Percentiles rank a stretch among this genome's conserved stretches.
phyloP scores from a whole-genome alignment of 2,888 invertebrate genomes.

The Aleiodes leptofemur region DNA sequence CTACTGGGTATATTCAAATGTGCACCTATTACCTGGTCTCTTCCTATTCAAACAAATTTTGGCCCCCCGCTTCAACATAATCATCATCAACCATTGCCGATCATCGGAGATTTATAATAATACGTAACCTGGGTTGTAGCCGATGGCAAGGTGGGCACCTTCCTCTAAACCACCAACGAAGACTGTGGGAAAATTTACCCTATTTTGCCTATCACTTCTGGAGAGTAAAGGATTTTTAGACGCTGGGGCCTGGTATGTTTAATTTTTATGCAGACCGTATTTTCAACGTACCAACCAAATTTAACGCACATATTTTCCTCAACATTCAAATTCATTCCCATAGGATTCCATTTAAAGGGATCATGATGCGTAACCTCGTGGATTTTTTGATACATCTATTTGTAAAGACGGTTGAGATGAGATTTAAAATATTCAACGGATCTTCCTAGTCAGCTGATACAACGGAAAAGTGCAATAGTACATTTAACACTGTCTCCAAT shows the following conservation, averaged over 20 bases:
- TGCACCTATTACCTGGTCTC: constrained; percentile 72
- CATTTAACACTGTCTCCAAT: constrained; percentile 43
- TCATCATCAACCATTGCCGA: constrained; percentile 56
- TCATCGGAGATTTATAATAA: constrained; percentile 75
- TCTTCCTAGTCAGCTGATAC: constrained; percentile 36
- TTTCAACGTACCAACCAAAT: neutral
- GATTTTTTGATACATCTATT: constrained; percentile 45
- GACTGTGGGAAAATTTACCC: constrained; percentile 67
- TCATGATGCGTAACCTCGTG: constrained; percentile 15
- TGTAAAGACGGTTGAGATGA: constrained; percentile 42
- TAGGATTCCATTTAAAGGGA: constrained; percentile 44
- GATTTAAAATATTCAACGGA: constrained; percentile 48
- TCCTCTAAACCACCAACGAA: constrained; percentile 67
- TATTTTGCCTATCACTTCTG: constrained; percentile 67
- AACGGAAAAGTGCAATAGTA: constrained; percentile 33
- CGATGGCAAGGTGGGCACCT: constrained; percentile 52
- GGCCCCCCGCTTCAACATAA: constrained; percentile 40
- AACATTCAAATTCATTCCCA: constrained; percentile 44
- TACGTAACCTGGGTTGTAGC: constrained; percentile 54
- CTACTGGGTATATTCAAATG: constrained; percentile 73
- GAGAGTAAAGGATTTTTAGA: constrained; percentile 19
- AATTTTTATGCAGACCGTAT: constrained; percentile 4
- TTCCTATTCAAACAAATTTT: constrained; percentile 73
- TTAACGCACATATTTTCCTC: neutral
- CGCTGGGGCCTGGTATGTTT: neutral